Conservation (phyloP, 1,140 invertebrate species). For the Zaprionus ghesquierei region DNA sequence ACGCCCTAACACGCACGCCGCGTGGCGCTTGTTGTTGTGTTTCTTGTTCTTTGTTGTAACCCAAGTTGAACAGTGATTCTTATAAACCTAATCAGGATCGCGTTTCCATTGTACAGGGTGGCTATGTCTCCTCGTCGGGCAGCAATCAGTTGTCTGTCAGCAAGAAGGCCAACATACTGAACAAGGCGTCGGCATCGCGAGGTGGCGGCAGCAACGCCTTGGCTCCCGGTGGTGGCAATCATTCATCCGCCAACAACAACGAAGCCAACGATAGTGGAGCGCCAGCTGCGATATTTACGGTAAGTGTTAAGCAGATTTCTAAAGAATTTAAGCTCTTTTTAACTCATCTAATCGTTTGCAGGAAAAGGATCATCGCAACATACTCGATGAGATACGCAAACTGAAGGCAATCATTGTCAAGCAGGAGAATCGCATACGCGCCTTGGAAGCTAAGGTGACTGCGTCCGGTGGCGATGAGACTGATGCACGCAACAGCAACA, state of each 20-base stretch:
- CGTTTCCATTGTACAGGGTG: slow-evolving; percentile 85
- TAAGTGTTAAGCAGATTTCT: slow-evolving; percentile 29
- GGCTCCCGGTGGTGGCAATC: slow-evolving; percentile 47
- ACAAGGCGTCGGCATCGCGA: slow-evolving; percentile 83
- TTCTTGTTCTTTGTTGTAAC: slow-evolving; percentile 76
- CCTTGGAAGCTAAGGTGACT: slow-evolving; percentile 83
- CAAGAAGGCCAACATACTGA: slow-evolving; percentile 88
- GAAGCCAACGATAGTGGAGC: slow-evolving; percentile 53
- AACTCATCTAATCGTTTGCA: slow-evolving; percentile 34
- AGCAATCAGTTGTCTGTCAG: slow-evolving; percentile 85
- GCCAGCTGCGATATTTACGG: slow-evolving; percentile 58
- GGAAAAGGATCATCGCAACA: slow-evolving; percentile 89
- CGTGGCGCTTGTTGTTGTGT: slow-evolving; percentile 79
- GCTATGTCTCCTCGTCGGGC: slow-evolving; percentile 84
- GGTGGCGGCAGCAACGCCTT: slow-evolving; percentile 44
- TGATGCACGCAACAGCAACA: slow-evolving; percentile 70
- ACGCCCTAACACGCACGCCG: slow-evolving; percentile 72
- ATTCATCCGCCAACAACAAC: slow-evolving; percentile 71
- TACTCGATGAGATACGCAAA: slow-evolving; percentile 93
- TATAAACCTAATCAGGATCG: slow-evolving; percentile 84
- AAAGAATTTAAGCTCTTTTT: background rate
- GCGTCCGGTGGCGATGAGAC: slow-evolving; percentile 62
- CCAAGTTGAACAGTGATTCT: slow-evolving; percentile 76
- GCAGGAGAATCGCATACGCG: slow-evolving; percentile 92
- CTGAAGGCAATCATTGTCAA: slow-evolving; percentile 96